Evolutionary conservation across 2,888 invertebrate genomes (phyloP).

Genomic region (Drosophila diplacantha): DNA sequence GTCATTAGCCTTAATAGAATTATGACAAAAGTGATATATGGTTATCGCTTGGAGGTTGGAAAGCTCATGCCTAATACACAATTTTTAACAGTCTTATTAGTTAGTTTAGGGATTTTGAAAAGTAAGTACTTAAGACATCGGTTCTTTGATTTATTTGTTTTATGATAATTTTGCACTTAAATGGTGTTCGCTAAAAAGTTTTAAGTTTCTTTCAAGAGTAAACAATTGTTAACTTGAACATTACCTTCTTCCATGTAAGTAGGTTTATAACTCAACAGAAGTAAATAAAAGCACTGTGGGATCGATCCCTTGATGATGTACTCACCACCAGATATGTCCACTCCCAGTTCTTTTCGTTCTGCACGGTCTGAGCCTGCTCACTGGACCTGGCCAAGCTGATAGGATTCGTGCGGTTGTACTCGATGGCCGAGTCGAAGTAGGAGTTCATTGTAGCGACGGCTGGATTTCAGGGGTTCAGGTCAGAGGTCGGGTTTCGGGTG

Average conservation of each 20-base stretch:
- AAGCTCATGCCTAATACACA: too few species aligned
- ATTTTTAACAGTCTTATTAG: not conserved
- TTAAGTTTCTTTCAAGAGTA: accelerated
- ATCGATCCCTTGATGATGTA: not conserved
- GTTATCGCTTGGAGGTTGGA: not conserved
- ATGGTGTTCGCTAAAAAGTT: not conserved
- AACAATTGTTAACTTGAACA: not conserved
- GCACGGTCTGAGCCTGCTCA: constrained; percentile 56
- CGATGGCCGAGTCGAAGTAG: constrained; percentile 61
- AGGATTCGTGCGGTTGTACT: constrained; percentile 49
- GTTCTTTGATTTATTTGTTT: not conserved
- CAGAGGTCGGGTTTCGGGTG: not conserved
- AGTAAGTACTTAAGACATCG: too few species aligned
- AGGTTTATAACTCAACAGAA: not conserved
- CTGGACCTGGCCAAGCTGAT: constrained; percentile 38
- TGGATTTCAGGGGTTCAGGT: not conserved
- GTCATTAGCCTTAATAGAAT: constrained; percentile 10
- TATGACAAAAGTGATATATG: not conserved
- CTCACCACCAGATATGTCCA: constrained; percentile 76
- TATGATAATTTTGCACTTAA: not conserved
- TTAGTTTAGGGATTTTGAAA: not conserved
- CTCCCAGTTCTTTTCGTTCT: constrained; percentile 77
- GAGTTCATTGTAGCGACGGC: constrained; percentile 52
- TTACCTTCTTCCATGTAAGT: not conserved
- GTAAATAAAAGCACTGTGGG: not conserved